Base-by-base conservation (phyloP, 2,113 vertebrate genomes). In the Cyprinodon variegatus region DNA sequence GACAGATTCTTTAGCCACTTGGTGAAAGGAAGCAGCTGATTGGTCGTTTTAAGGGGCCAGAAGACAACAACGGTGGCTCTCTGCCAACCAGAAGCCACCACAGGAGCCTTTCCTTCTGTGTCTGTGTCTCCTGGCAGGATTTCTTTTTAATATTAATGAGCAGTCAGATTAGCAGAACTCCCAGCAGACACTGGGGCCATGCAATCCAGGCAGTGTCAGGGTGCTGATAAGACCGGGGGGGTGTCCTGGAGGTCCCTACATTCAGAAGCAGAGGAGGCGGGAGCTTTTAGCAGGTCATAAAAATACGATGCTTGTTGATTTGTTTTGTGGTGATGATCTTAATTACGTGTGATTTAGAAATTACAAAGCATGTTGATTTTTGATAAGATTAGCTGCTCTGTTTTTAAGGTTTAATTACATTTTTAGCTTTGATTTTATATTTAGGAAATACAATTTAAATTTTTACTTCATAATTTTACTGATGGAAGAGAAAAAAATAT, bases 61-160 rank as follows among this genome's bases (percentile, higher is more conserved):
- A 69, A 12, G 14, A 61, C 67, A 69, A 65, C 62, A 68, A 57
- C 63, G 12, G 72, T 64, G 78, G 72, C 81, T 45, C 3, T 20
- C 9, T 62, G 46, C 79, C 71, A 88, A 65, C 48, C 76, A 20
- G 70, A 69, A 22, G 22, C 13, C 66, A 7, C 15, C 5, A 62
- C 29, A 53, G 59, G 65, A 36, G 40, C 74, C 83, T 66, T 60
- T 68, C 65, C n/a, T 63, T 68, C 76, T 66, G 73, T 70, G 40
- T 68, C 63, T 46, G 70, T 45, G 66, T 76, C 73, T 74, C 77
- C 81, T 78, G 90, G 78, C 70, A 78, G 88, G 88, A 90, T 89
- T 90, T 87, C 76, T 79, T 82, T 91, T 83, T 74, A 91, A 91
- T 92, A 85, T 92, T 92, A 92, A 92, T 93, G 83, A 91, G 83